Percentiles rank a stretch among this genome's conserved stretches.
phyloP scores from a whole-genome alignment of 2,113 vertebrate genomes.

The Charina bottae region DNA sequence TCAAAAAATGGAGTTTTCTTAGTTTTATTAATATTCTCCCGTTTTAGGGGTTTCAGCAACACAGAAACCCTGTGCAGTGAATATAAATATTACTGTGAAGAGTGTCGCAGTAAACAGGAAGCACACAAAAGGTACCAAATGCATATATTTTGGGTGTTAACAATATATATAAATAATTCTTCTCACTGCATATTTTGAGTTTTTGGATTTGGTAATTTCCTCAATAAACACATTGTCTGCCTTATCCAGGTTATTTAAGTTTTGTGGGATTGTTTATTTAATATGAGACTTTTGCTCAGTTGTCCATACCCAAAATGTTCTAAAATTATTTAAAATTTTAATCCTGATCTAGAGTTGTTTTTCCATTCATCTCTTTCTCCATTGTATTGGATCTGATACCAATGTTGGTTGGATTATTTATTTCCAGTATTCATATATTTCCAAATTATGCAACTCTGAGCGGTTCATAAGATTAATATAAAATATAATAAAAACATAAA shows the following conservation, averaged over 20 bases:
- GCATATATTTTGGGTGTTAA: neutral
- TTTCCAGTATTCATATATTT: no score
- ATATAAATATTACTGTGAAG: constrained; percentile 87
- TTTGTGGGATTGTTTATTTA: neutral
- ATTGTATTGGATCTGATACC: neutral
- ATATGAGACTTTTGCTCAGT: neutral
- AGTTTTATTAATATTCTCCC: constrained; percentile 27
- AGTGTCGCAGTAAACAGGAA: constrained; percentile 87
- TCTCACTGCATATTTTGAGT: neutral
- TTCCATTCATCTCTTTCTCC: neutral
- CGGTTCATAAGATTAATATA: no score
- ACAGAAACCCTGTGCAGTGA: constrained; percentile 87
- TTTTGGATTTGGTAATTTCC: neutral
- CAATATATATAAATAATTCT: neutral
- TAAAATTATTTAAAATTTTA: neutral
- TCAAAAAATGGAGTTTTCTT: neutral
- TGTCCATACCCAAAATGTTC: neutral
- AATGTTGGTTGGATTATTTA: neutral
- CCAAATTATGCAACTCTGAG: no score
- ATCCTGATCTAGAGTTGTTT: neutral
- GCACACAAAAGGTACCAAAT: constrained; percentile 81
- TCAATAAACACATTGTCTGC: no score
- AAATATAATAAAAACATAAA: no score
- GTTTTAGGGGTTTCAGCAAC: constrained; percentile 83
- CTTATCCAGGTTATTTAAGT: constrained; percentile 22